Evolutionary conservation across 1,140 invertebrate species (phyloP), one percentile per base, ranked within the genome.

Genomic region (Eulimnadia texana): DNA sequence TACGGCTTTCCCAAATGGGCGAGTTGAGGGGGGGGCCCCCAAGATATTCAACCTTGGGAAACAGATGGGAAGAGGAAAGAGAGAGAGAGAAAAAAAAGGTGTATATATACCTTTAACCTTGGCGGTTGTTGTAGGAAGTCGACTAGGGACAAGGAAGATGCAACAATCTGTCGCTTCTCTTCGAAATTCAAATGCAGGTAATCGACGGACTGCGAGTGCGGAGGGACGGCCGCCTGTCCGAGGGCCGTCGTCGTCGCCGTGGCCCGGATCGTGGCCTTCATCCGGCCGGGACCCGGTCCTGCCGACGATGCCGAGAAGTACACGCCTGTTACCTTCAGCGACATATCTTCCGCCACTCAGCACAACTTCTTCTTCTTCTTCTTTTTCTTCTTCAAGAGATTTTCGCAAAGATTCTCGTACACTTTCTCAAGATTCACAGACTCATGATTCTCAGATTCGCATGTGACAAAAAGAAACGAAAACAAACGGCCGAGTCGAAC

Each of bases 161-260:
- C 88, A 61, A 93, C 91, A 64, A 91, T 76, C 74, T 90, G 85
- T 63, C 88, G 77, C 73, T 90, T 90, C 76, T 93, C 88, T 72
- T 91, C 86, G 70, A 91, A 93, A 74, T 91, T 90, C 20, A 91
- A 78, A 53, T 88, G 90, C 25, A 91, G 79, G 52, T 87, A 88
- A 75, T 92, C 89, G 75, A 91, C 78, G 66, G 86, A 89, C 67
- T 85, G 84, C 3, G 84, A 82, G 2, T 77, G 77, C 23, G 54
- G n/a, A 20, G 23, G 54, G 11, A 27, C 24, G 23, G 24, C 23
- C 11, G 23, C 6, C n/a, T 56, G 23, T 47, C 60, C 60, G 51
- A 23, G 24, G 50, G 22, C 60, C 60, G 54, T 25, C 54, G 27
- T 23, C 24, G 16, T 33, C 27, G 24, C 24, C 16, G 55, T 33